Evolutionary conservation across 2,797 vertebrate genomes (phyloP), one percentile per base, ranked within the genome.

Genomic region (Leptatherina wallacei): DNA sequence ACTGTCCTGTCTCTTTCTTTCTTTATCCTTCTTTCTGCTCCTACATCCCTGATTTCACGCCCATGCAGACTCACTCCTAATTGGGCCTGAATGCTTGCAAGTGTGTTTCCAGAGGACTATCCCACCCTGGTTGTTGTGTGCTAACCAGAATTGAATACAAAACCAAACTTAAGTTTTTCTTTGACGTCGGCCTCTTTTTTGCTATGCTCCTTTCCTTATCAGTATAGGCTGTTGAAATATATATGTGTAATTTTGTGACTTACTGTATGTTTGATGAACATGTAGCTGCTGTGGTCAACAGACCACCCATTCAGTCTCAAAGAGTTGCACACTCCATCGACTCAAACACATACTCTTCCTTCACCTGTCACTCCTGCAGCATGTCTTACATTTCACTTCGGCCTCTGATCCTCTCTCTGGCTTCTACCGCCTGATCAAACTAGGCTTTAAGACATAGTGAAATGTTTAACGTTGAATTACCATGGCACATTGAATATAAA

Each of bases 401-500:
- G 61, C 61, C 78, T 49, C 52, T 3, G 51, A 54, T 62, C 70
- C 64, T 71, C 55, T 63, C 29, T 38, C 64, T 66, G 78, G 83
- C 87, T 75, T 89, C 78, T 77, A 84, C 83, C 60, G 83, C 74
- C 69, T 78, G 90, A 91, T 89, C 83, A 89, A 88, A 81, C 82
- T 68, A 4, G 61, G 59, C 78, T 77, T 65, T 74, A 83, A 81
- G 84, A 70, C 81, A 86, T 79, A 87, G 87, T 89, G 85, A 93
- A 93, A 90, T 90, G 86, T 84, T 89, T 84, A 85, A 58, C 14
- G 9, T 75, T 90, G 86, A 91, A 92, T 92, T 91, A 89, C 91
- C 84, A 77, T 83, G 82, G 87, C 90, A 83, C 85, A 80, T 94
- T 91, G 88, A 91, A 84, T 91, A 87, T 88, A 90, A 92, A 92